Evolutionary conservation across 1,140 invertebrate genomes (phyloP).

Genomic region (Cydia pomonella): DNA sequence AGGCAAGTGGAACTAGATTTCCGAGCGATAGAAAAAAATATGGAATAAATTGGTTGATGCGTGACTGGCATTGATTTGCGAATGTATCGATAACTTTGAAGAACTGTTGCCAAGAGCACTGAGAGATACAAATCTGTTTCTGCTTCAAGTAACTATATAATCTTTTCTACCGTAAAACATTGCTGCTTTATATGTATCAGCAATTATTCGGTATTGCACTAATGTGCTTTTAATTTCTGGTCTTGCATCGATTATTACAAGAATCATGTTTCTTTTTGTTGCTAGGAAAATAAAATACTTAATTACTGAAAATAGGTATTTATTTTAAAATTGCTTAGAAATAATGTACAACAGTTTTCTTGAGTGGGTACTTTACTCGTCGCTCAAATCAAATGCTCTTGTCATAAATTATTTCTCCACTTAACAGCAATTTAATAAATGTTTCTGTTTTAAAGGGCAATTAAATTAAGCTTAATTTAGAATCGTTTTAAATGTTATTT

Average conservation of each 20-base stretch:
- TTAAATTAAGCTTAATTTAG: not conserved
- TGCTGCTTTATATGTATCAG: not conserved
- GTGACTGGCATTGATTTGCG: conserved; percentile 31
- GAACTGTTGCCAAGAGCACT: not conserved
- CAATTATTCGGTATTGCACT: conserved; percentile 3
- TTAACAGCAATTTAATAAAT: not conserved
- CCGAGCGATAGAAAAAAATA: conserved; percentile 53
- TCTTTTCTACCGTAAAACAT: not conserved
- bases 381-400: not conserved
- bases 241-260: not conserved
- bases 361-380: not conserved
- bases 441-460: not conserved
- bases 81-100: conserved; percentile 3
- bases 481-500: not conserved
- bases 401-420: not conserved
- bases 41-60: conserved; percentile 43
- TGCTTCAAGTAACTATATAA: conserved; percentile 11
- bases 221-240: conserved; percentile 6
- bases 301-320: not conserved
- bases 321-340: not conserved
- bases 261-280: conserved; percentile 4
- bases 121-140: conserved; percentile 1
- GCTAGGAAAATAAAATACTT: not conserved
- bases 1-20: conserved; percentile 50
- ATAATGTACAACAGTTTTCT: not conserved